Base-by-base conservation (phyloP, 1,140 invertebrate species). In the Augochlora pura region DNA sequence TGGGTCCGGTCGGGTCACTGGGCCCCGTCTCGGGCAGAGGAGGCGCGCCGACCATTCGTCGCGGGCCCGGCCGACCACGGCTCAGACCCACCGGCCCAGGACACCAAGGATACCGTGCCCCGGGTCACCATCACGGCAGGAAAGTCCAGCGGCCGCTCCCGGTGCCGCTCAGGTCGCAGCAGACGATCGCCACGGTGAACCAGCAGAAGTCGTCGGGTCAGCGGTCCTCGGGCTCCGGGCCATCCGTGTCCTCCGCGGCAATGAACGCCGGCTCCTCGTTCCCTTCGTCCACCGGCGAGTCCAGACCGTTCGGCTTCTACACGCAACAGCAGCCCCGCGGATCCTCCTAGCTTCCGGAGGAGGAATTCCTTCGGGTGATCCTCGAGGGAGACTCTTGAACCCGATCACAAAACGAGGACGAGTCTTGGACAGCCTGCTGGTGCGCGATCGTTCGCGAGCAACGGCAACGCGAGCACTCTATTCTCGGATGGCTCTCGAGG, bases 61-160 rank as follows among this genome's bases (percentile, higher is more conserved):
- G 96, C 38, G 96, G 96, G 14, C 96, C 96, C 0, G 97, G 97
- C 21, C 90, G 97, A 85, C 97, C 97, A 0, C 93, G 96, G 7
- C 91, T 96, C 9, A 94, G 94, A 81, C 95, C 94, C 3, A 93
- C 93, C 59, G 96, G 95, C 6, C 95, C 95, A 0, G 91, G 94
- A 0, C 94, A 96, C 87, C 93, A 94, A 68, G 94, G 94, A 23
- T 93, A 93, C 32, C 93, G 95, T 14, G 93, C 57, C 62, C 92
- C 62, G 89, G 94, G 79, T 90, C 94, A 77, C 90, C 88, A 89
- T 72, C 88, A 89, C 21, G 70, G 76, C 2, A 91, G 90, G 32
- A 91, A 90, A 66, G 77, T 90, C 42, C 92, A 92, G 42, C 89
- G 91, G 1, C 86, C 91, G 18, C 87, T 93, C 23, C 93, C 91